Percentiles rank a stretch among this genome's conserved stretches.
Conservation (phyloP, 2,797 vertebrate genomes). For the Decapterus maruadsi region DNA sequence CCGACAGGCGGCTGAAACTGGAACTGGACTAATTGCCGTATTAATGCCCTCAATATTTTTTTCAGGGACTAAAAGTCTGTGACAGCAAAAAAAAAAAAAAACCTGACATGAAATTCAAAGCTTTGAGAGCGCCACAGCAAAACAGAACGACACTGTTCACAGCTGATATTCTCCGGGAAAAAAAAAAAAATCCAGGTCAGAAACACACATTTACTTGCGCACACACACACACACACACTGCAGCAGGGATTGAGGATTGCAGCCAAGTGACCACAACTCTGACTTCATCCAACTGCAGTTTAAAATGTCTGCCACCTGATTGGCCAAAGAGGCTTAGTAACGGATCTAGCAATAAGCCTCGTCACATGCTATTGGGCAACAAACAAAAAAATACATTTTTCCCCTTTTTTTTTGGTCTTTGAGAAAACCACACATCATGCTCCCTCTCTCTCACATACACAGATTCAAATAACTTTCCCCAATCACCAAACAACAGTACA, state of each 20-base stretch:
- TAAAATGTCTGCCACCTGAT: constrained; percentile 79
- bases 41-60: constrained; percentile 32
- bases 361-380: constrained; percentile 77
- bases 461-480: background rate
- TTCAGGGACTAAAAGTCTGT: constrained; percentile 4
- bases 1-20: constrained; percentile 54
- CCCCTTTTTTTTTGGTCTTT: constrained; percentile 9
- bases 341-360: constrained; percentile 76
- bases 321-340: constrained; percentile 82
- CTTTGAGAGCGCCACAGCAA: background rate
- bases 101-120: constrained; percentile 9
- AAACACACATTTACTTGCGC: constrained; percentile 20
- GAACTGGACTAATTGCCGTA: constrained; percentile 39
- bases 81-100: constrained; percentile 22
- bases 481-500: background rate
- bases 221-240: constrained; percentile 33
- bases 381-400: constrained; percentile 62
- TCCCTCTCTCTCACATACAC: background rate
- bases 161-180: constrained; percentile 24
- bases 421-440: constrained; percentile 13
- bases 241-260: constrained; percentile 32
- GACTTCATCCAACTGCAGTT: constrained; percentile 67
- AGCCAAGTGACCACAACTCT: constrained; percentile 69
- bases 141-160: constrained; percentile 18
- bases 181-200: constrained; percentile 62